A percentile compares a stretch with the other conserved stretches of the same genome.
phyloP scores from a whole-genome alignment of 2,113 vertebrate genomes.

The Dromiciops gliroides region DNA sequence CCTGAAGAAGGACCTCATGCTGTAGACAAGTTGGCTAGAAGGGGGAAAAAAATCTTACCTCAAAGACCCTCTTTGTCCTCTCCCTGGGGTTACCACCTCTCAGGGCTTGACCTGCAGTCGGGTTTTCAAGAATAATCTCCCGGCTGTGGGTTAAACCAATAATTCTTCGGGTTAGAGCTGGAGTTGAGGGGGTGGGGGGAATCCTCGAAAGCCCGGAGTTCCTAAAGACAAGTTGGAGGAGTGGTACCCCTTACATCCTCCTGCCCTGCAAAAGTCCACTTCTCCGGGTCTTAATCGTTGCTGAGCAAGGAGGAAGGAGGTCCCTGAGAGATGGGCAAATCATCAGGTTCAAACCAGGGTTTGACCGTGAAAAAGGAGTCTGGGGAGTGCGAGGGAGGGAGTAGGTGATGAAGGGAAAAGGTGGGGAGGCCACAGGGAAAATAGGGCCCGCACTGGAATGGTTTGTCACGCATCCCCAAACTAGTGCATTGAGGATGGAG shows the following conservation, averaged over 20 bases:
- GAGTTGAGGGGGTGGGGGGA: background rate
- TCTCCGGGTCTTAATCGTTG: conserved; percentile 70
- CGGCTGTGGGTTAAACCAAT: background rate
- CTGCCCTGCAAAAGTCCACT: conserved; percentile 20
- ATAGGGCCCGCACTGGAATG: too few relatives aligned
- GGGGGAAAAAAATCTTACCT: conserved; percentile 52
- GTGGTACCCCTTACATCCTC: conserved; percentile 61
- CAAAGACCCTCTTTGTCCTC: conserved; percentile 70
- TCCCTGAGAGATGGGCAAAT: background rate
- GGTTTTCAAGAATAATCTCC: conserved; percentile 26
- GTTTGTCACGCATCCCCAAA: background rate
- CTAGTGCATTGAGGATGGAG: background rate
- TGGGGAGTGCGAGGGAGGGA: background rate
- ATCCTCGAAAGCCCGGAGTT: conserved; percentile 72
- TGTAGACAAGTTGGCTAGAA: background rate
- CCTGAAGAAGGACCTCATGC: background rate
- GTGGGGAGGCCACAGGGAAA: background rate
- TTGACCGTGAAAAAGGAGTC: background rate
- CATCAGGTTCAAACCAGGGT: background rate
- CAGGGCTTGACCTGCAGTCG: conserved; percentile 32
- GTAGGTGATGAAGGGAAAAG: background rate
- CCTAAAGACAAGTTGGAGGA: conserved; percentile 11
- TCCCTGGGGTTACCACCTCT: background rate
- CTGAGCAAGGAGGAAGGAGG: conserved; percentile 16
- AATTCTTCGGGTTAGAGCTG: background rate